A percentile compares a stretch with the other conserved stretches of the same genome.
phyloP scores from a whole-genome alignment of 2,797 vertebrate genomes.

The Sphaeramia orbicularis region DNA sequence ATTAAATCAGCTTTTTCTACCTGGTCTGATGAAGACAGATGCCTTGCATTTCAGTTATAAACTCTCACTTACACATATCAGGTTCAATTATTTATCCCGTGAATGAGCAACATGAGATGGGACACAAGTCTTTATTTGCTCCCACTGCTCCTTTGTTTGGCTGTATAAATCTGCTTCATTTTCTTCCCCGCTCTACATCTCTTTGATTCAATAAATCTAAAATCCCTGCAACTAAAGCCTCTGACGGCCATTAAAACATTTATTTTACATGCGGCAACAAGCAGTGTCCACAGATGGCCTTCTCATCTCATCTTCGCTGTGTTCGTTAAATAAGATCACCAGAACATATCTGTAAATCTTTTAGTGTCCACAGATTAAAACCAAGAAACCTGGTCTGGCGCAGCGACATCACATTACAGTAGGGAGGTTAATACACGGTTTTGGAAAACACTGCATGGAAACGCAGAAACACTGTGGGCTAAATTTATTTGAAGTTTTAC shows the following conservation, averaged over 20 bases:
- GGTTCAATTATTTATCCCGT: not conserved
- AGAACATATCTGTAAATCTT: constrained; percentile 50
- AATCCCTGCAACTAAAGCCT: constrained; percentile 28
- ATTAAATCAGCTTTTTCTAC: constrained; percentile 19
- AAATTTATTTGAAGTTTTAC: not conserved
- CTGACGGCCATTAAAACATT: constrained; percentile 47
- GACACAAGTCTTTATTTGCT: not conserved
- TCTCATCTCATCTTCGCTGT: constrained; percentile 31
- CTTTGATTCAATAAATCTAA: constrained; percentile 9
- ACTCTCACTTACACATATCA: not conserved
- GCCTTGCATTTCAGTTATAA: constrained; percentile 2
- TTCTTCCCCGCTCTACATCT: not conserved
- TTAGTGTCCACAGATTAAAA: constrained; percentile 32
- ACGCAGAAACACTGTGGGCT: not conserved
- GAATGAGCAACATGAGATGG: constrained; percentile 4
- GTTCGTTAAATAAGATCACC: constrained; percentile 33
- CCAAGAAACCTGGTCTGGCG: constrained; percentile 9
- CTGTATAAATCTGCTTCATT: constrained; percentile 15
- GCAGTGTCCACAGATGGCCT: constrained; percentile 45
- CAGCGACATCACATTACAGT: not conserved
- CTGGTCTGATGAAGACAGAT: constrained; percentile 15
- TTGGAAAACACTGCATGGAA: not conserved
- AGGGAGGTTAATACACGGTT: constrained; percentile 1
- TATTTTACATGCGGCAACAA: constrained; percentile 47
- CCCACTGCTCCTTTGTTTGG: not conserved